Conservation (phyloP, 2,888 invertebrate genomes). For the Spisula subtruncata region DNA sequence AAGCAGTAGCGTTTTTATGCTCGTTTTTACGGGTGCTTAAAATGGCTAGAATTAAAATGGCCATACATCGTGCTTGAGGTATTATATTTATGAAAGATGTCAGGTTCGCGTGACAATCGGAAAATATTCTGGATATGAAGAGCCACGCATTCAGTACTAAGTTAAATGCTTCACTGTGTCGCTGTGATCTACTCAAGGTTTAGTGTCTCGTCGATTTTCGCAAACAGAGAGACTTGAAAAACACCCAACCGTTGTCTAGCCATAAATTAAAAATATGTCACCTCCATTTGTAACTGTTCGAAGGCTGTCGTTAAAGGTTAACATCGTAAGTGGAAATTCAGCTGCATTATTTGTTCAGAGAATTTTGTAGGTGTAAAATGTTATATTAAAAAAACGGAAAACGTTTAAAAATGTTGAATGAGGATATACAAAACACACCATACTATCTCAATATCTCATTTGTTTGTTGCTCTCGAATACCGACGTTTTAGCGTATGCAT, state of each 20-base stretch:
- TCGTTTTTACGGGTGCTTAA: neutral
- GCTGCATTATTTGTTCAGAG: too few species aligned
- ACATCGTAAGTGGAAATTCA: too few species aligned
- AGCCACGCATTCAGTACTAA: neutral
- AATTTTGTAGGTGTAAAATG: too few species aligned
- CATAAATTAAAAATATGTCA: neutral
- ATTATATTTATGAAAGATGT: constrained; percentile 15
- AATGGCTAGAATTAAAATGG: neutral
- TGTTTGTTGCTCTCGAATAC: too few species aligned
- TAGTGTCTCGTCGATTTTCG: neutral
- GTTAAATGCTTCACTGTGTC: neutral
- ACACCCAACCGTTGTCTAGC: neutral
- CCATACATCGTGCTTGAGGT: neutral
- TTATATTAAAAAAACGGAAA: too few species aligned
- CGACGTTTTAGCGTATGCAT: too few species aligned
- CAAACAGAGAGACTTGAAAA: neutral
- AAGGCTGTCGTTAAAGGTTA: too few species aligned
- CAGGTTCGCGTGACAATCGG: neutral
- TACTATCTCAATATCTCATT: too few species aligned
- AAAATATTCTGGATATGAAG: neutral
- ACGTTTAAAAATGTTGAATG: too few species aligned
- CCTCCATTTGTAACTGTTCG: too few species aligned
- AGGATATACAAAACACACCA: too few species aligned
- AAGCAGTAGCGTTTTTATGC: neutral
- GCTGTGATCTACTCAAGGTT: neutral